Evolutionary conservation across 1,140 invertebrate genomes (phyloP).

Genomic region (Epicauta chinensis): DNA sequence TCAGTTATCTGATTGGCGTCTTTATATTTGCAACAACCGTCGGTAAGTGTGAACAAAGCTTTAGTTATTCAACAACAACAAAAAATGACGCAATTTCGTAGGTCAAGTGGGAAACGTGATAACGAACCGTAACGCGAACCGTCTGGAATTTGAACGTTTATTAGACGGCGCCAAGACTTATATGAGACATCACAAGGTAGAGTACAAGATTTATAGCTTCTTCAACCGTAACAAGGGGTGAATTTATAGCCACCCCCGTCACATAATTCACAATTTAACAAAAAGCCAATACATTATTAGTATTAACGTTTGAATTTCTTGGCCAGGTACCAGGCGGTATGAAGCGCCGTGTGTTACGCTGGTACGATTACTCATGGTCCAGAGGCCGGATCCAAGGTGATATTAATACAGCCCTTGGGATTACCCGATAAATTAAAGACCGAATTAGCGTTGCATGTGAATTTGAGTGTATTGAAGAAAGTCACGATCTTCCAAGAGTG

Average conservation of each 20-base stretch:
- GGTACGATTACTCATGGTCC: constrained; percentile 98
- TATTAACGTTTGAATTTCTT: too few relatives aligned
- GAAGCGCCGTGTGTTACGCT: constrained; percentile 87
- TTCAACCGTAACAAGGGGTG: too few relatives aligned
- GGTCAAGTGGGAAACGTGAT: constrained; percentile 96
- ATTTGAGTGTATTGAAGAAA: constrained; percentile 91
- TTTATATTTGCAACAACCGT: constrained; percentile 99
- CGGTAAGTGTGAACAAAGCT: constrained; percentile 50
- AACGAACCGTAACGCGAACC: constrained; percentile 94
- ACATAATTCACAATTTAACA: too few relatives aligned
- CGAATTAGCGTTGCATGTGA: constrained; percentile 91
- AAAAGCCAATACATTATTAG: too few relatives aligned
- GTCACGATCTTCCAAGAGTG: constrained; percentile 91
- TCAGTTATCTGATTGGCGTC: constrained; percentile 93
- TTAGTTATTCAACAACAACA: too few relatives aligned
- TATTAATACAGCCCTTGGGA: constrained; percentile 86
- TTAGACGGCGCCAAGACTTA: constrained; percentile 94
- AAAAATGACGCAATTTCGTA: constrained; percentile 39
- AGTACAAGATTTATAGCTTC: constrained; percentile 1
- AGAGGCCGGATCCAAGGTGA: constrained; percentile 93
- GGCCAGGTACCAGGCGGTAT: constrained; percentile 80
- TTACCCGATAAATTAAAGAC: constrained; percentile 95
- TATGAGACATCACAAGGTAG: constrained; percentile 92
- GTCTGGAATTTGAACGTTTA: constrained; percentile 89
- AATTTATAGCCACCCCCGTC: too few relatives aligned